Percentiles rank a stretch among this genome's conserved stretches.
Evolutionary conservation across 2,113 vertebrate species (phyloP).

Genomic region (Nannobrachium achirus): DNA sequence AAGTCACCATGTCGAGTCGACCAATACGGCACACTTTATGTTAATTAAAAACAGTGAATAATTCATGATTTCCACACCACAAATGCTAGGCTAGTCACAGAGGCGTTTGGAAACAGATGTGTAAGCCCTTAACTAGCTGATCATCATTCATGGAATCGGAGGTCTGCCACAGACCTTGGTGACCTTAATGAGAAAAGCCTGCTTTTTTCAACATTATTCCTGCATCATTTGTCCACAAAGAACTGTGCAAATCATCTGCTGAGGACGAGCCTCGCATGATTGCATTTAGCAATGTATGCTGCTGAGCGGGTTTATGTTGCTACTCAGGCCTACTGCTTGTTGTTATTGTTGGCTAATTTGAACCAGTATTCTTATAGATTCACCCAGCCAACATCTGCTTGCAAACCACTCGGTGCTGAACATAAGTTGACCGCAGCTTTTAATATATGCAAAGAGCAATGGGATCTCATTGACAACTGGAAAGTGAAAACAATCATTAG

Average conservation of each 20-base stretch:
- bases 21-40: conserved; percentile 48
- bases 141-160: conserved; percentile 51
- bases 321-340: background rate
- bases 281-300: conserved; percentile 25
- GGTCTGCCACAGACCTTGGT: conserved; percentile 11
- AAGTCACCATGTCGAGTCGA: conserved; percentile 51
- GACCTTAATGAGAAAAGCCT: conserved; percentile 48
- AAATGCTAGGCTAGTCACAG: conserved; percentile 35
- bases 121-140: conserved; percentile 53
- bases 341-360: conserved; percentile 20
- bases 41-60: conserved; percentile 60
- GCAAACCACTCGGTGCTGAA: too few species aligned
- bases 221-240: conserved; percentile 52
- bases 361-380: conserved; percentile 21
- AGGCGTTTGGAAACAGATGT: conserved; percentile 58
- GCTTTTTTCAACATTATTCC: conserved; percentile 48
- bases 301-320: conserved; percentile 25
- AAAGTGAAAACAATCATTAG: conserved; percentile 61
- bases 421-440: conserved; percentile 6
- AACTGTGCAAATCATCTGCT: conserved; percentile 43
- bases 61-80: conserved; percentile 57
- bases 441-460: conserved; percentile 44
- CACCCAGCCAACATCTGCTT: background rate
- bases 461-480: conserved; percentile 49
- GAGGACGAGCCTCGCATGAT: conserved; percentile 36